A percentile compares a stretch with the other conserved stretches of the same genome.
phyloP scores from a whole-genome alignment of 2,797 vertebrate species.

The Syndactyla subalaris region DNA sequence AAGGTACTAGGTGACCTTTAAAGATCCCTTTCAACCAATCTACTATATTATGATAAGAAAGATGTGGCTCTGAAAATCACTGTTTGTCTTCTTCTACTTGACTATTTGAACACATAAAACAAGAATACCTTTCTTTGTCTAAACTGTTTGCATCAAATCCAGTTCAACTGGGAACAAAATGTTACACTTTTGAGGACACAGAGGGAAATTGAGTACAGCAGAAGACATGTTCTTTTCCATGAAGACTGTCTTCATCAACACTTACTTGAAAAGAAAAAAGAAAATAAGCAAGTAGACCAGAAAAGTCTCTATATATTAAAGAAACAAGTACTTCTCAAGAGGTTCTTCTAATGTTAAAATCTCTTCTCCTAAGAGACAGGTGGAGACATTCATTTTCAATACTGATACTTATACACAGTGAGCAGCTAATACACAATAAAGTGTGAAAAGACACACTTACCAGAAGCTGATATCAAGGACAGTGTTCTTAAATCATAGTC shows the following conservation, averaged over 20 bases:
- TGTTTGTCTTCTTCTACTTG: neutral
- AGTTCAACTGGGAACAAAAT: neutral
- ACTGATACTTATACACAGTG: neutral
- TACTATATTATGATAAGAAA: neutral
- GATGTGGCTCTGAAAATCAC: neutral
- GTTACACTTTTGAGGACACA: neutral
- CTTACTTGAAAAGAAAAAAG: neutral
- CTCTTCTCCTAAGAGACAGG: neutral
- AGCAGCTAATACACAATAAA: slow-evolving; percentile 24
- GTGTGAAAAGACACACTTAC: slow-evolving; percentile 12
- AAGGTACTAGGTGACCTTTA: neutral
- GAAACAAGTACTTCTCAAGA: slow-evolving; percentile 10
- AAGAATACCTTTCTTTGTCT: neutral
- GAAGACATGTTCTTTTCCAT: neutral
- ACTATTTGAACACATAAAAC: neutral
- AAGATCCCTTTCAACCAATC: neutral
- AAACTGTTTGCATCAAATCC: neutral
- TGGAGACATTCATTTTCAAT: neutral
- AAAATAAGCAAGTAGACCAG: neutral
- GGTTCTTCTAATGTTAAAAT: neutral
- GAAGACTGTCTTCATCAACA: neutral
- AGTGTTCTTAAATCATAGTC: neutral
- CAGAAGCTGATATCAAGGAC: neutral
- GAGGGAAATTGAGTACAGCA: neutral
- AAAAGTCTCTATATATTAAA: neutral